phyloP scores from a whole-genome alignment of 1,140 invertebrate species.

The Lepeophtheirus salmonis region DNA sequence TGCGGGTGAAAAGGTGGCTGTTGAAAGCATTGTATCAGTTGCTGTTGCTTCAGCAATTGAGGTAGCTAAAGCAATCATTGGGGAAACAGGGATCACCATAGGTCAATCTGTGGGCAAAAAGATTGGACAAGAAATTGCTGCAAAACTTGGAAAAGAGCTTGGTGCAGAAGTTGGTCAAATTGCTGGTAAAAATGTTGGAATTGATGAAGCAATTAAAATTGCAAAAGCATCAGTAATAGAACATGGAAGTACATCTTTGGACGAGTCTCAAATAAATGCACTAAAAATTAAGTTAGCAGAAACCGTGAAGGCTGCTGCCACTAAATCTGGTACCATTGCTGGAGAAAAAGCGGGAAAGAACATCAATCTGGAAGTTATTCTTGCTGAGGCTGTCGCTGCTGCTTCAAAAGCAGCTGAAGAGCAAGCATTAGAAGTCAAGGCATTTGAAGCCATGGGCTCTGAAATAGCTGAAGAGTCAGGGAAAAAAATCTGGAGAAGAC shows the following conservation, averaged over 20 bases:
- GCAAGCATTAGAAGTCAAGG: constrained; percentile 11
- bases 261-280: background rate
- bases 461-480: constrained; percentile 17
- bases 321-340: constrained; percentile 2
- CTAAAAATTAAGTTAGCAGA: constrained; percentile 3
- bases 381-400: constrained; percentile 4
- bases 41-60: constrained; percentile 3
- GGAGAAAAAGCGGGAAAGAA: constrained; percentile 13
- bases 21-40: background rate
- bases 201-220: background rate
- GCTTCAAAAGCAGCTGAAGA: constrained; percentile 8
- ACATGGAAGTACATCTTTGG: background rate
- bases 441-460: constrained; percentile 17
- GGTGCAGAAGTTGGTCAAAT: constrained; percentile 5
- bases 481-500: constrained; percentile 6
- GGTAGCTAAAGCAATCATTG: constrained; percentile 1
- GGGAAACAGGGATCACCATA: background rate
- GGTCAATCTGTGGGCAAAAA: constrained; percentile 1
- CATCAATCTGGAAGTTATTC: constrained; percentile 3
- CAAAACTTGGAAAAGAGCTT: constrained; percentile 14
- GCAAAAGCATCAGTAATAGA: background rate
- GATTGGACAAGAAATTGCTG: constrained; percentile 15
- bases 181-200: constrained; percentile 8
- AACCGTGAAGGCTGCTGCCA: background rate
- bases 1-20: background rate